phyloP scores from a whole-genome alignment of 2,797 vertebrate species.

The Ataeniobius toweri region DNA sequence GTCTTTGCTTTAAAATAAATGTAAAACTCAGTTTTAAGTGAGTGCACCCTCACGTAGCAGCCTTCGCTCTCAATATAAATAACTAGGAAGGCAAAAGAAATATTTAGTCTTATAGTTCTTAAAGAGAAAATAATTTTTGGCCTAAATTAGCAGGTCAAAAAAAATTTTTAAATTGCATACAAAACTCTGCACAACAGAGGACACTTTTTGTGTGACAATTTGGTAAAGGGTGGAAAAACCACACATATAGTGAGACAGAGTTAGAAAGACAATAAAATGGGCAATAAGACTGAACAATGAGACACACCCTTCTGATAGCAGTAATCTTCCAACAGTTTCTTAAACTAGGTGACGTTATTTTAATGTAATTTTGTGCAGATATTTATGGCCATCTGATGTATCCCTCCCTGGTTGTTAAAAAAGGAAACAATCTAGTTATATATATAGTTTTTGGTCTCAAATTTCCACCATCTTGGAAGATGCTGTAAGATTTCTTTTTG shows the following conservation, averaged over 20 bases:
- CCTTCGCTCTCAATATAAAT: background rate
- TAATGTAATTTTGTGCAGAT: too few species aligned
- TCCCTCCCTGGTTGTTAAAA: background rate
- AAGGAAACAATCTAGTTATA: background rate
- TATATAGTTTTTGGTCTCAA: too few species aligned
- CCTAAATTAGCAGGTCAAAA: background rate
- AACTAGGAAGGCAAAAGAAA: background rate
- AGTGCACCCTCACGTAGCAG: background rate
- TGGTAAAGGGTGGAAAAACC: background rate
- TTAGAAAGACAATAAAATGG: background rate
- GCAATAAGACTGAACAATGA: background rate
- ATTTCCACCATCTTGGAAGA: background rate
- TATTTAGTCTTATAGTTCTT: background rate
- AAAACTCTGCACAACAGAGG: conserved; percentile 6
- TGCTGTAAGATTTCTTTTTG: background rate
- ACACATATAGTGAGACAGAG: background rate
- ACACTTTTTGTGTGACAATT: background rate
- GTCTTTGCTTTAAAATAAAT: background rate
- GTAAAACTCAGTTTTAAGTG: background rate
- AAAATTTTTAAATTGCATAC: background rate
- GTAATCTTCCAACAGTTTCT: background rate
- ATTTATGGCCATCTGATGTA: background rate
- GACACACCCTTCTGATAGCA: background rate
- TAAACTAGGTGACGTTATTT: background rate
- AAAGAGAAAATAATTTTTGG: background rate